phyloP scores from a whole-genome alignment of 1,140 invertebrate genomes.

The Caenorhabditis brenneri region DNA sequence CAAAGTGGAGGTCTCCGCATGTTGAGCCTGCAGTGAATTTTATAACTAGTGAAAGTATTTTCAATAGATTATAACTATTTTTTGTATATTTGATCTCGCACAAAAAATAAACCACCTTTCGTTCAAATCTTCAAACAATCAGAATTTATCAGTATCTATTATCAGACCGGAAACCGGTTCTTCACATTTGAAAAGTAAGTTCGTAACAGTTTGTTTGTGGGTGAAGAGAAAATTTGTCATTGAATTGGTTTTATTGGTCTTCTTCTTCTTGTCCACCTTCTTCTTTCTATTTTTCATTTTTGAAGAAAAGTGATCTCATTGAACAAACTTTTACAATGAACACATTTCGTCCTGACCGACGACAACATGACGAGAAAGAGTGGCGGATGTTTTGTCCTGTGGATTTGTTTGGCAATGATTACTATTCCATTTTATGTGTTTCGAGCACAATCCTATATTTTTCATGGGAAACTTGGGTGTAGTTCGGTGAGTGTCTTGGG shows the following conservation, averaged over 20 bases:
- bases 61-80: background rate
- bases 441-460: constrained; percentile 11
- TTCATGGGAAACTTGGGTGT: background rate
- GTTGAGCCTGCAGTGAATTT: too few relatives aligned
- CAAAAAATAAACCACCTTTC: background rate
- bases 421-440: constrained; percentile 23
- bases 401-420: background rate
- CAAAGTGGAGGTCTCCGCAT: too few relatives aligned
- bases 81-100: background rate
- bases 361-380: background rate
- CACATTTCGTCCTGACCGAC: background rate
- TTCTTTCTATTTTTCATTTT: background rate
- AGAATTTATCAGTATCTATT: background rate
- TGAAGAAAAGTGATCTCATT: constrained; percentile 5
- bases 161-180: too few relatives aligned
- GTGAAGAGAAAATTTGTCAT: background rate
- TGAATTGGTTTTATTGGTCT: constrained; percentile 1
- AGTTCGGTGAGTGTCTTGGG: background rate
- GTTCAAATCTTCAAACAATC: background rate
- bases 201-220: constrained; percentile 11
- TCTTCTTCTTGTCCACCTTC: background rate
- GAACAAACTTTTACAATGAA: background rate
- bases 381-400: background rate
- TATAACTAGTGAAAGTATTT: too few relatives aligned
- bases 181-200: too few relatives aligned